Percentiles rank a stretch among this genome's conserved stretches.
Evolutionary conservation across 2,113 vertebrate species (phyloP).

Genomic region (Theristicus caerulescens): DNA sequence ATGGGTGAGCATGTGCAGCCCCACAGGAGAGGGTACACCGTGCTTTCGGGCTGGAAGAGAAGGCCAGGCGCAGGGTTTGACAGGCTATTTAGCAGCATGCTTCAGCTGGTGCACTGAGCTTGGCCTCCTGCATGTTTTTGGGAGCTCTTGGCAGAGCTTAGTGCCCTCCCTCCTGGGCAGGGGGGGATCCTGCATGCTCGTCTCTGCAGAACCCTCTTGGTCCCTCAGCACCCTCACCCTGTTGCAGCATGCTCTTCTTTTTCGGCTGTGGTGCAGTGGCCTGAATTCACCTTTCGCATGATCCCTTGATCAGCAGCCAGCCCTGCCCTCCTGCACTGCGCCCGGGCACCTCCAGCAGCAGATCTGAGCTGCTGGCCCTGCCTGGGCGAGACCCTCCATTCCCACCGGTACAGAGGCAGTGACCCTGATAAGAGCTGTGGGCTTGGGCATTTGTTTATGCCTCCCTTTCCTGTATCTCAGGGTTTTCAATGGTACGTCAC

Average conservation of each 20-base stretch:
- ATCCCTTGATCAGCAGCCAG: not conserved
- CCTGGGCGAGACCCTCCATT: not conserved
- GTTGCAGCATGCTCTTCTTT: not conserved
- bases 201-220: not conserved
- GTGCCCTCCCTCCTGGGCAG: not conserved
- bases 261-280: not conserved
- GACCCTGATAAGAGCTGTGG: not conserved
- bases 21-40: not conserved
- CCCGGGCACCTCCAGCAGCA: not conserved
- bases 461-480: constrained; percentile 30
- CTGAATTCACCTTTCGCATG: not conserved
- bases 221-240: not conserved
- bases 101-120: not conserved
- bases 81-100: not conserved
- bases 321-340: not conserved
- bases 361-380: not conserved
- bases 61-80: not conserved
- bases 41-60: not conserved
- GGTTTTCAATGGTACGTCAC: constrained; percentile 38
- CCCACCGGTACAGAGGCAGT: not conserved
- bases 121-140: not conserved
- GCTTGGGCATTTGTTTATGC: not conserved
- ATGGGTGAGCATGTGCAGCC: fast-evolving
- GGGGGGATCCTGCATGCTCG: not conserved
- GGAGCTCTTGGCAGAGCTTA: not conserved